Base-by-base conservation (phyloP, 1,140 invertebrate species). In the Aphaenogaster rudis region DNA sequence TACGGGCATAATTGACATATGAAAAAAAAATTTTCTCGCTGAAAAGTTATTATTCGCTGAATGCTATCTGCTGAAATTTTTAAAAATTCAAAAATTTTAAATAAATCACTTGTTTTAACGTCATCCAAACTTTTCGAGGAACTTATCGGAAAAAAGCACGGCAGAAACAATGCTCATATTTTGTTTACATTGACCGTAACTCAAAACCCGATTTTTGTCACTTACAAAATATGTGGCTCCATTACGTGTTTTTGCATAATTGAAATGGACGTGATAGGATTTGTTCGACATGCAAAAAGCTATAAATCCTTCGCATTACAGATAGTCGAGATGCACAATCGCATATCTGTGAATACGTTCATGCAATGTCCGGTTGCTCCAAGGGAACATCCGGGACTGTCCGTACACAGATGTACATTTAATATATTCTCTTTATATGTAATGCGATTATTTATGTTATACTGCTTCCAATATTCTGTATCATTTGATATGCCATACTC, bases 371-470 rank as follows among this genome's bases (percentile, higher is more conserved):
- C 21, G 13, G 21, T 52, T 21, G n/a, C 17, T 57, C 3, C 9
- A 17, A 11, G 17, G 17, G 17, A 71, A 72, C 13, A 42, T 72
- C 36, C 42, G n/a, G 69, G 13, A 48, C 13, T 39, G 17, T 72
- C 28, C 59, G 39, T 82, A 48, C 52, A 74, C 72, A 57, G 74
- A 74, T 48, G 39, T 74, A 76, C 52, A 28, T 3, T 74, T 81
- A 81, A 74, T 61, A 74, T 82, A 59, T 50, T 84, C 54, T 50
- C 54, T 84, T 74, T 84, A 21, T 36, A 50, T 21, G 36, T 71
- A 45, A 57, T 11, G 8, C 42, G 42, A 82, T 82, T 36, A 72
- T 82, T 82, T 82, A 82, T 59, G 54, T 82, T 59, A 76, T 11
- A n/a, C n/a, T 82, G 33, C 42, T 74, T 59, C 17, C n/a, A 67